A percentile compares a stretch with the other conserved stretches of the same genome.
Conservation (phyloP, 2,888 invertebrate genomes). For the Aethes cnicana region DNA sequence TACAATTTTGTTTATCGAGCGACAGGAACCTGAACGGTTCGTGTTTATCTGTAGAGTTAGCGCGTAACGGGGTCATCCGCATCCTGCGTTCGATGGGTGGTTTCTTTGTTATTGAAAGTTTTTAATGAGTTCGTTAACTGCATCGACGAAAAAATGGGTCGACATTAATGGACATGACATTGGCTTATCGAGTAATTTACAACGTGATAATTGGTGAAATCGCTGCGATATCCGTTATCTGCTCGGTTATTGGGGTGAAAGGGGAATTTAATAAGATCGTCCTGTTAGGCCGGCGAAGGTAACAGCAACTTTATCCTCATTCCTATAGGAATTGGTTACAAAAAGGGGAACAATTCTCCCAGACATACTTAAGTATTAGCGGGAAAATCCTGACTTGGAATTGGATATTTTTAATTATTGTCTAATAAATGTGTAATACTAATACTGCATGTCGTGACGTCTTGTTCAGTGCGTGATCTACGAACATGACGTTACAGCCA, state of each 20-base stretch:
- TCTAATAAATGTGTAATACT: background rate
- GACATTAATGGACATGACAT: slow-evolving; percentile 12
- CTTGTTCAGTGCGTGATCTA: too few species aligned
- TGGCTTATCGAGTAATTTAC: slow-evolving; percentile 22
- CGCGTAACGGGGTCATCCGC: slow-evolving; percentile 37
- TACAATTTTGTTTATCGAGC: slow-evolving; percentile 40
- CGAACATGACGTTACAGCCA: too few species aligned
- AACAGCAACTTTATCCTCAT: too few species aligned
- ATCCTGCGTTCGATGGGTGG: slow-evolving; percentile 25
- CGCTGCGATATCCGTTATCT: slow-evolving; percentile 13
- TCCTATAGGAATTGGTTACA: too few species aligned
- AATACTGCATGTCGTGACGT: too few species aligned
- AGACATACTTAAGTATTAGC: too few species aligned
- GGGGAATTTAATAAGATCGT: background rate
- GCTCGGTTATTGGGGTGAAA: background rate
- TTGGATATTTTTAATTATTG: too few species aligned
- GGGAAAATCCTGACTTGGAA: too few species aligned
- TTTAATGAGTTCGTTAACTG: slow-evolving; percentile 29
- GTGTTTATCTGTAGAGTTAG: slow-evolving; percentile 42
- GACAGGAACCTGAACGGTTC: slow-evolving; percentile 36
- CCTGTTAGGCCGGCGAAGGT: too few species aligned
- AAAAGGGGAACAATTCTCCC: too few species aligned
- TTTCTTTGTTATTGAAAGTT: slow-evolving; percentile 29
- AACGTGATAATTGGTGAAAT: slow-evolving; percentile 23
- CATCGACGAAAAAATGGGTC: slow-evolving; percentile 23